Base-by-base conservation (phyloP, 1,140 invertebrate species). In the Papilio aristodemus region DNA sequence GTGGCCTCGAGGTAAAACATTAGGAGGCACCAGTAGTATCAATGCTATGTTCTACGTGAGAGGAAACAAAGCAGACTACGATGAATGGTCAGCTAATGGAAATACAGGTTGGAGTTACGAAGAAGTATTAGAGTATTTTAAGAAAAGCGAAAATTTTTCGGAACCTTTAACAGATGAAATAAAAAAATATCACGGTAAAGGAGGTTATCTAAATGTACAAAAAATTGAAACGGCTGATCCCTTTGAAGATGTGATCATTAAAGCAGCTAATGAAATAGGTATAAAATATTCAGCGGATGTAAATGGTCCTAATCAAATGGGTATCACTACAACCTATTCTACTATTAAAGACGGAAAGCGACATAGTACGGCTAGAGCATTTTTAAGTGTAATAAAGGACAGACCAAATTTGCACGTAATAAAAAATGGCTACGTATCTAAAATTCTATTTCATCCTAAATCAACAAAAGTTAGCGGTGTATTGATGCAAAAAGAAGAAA, bases 191-290 rank as follows among this genome's bases (percentile, higher is more conserved):
- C 96, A 97, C 76, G 85, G 91, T 3, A 93, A 92, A 0, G 95
- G 94, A 0, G 96, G 96, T 0, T 95, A 96, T 75, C 79, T 97
- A 4, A 96, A 95, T 0, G 95, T 97, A 0, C 95, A 96, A 94
- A 78, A 89, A 93, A 0, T 93, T 93, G 0, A 95, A 94, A 93
- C 90, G 92, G n/a, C 94, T 93, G 0, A 96, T 95, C 0, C 74
- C 95, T 36, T 94, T 93, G 2, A 92, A 95, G 14, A 94, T 94
- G 1, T 97, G 6, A 91, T 97, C 70, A 80, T 96, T 0, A 93
- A 96, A 82, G 96, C 95, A 0, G 94, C 94, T 10, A 85, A 83
- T 58, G 95, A 97, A 84, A 79, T 97, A 58, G 96, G 96, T 1
- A 94, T 96, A 71, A 92, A 93, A 46, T 83, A 84, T 54, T 83